phyloP scores from a whole-genome alignment of 2,113 vertebrate genomes.

The Cricetomys ansorgei region DNA sequence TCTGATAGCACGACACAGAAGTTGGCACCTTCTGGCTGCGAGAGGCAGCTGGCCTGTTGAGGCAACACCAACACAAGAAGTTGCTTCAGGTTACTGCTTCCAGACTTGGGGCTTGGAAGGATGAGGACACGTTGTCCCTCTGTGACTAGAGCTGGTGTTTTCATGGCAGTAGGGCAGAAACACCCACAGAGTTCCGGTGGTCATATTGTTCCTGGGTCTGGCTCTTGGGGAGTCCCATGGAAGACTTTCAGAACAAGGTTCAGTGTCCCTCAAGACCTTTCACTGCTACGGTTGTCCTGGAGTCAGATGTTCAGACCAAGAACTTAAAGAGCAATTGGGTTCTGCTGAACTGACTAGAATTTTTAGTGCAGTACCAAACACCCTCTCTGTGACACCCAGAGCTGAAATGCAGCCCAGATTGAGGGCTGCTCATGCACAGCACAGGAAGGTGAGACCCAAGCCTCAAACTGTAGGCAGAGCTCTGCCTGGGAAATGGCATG shows the following conservation, averaged over 20 bases:
- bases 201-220: fast-evolving
- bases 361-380: too few species aligned
- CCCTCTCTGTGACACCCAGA: neutral
- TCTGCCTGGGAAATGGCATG: neutral
- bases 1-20: conserved; percentile 26
- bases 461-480: neutral
- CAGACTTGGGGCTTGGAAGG: neutral
- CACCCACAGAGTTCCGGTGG: neutral
- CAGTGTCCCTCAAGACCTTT: fast-evolving
- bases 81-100: conserved; percentile 8
- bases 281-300: neutral
- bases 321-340: neutral
- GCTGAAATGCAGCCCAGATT: neutral
- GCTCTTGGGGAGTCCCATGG: neutral
- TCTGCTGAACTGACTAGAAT: neutral
- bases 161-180: neutral
- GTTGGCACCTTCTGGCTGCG: conserved; percentile 12
- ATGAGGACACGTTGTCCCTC: neutral
- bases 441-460: neutral
- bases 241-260: too few species aligned
- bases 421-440: neutral
- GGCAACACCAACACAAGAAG: neutral
- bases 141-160: neutral
- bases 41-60: neutral
- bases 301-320: neutral